These are phyloP conservation scores for Cheilosia vulpina DNA, from an alignment of 2,888 invertebrate genomes.

Conservation along the genomic window DNA sequence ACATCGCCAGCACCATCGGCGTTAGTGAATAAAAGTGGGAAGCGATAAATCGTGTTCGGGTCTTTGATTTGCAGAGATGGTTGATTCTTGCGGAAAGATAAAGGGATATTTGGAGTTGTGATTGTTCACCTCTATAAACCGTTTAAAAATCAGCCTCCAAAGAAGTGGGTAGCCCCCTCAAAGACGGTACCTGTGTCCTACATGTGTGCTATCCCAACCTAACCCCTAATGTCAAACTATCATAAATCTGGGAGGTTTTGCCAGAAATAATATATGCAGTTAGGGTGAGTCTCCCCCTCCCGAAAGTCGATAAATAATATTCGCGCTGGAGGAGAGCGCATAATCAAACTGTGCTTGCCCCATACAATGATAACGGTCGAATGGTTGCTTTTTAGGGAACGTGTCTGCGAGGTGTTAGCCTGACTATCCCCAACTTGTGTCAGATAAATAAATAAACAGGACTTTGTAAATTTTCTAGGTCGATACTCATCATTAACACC, in stretches of 20 bases:
- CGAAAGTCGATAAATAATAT: slow-evolving; percentile 57
- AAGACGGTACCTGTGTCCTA: too few species aligned
- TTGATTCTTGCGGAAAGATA: too few species aligned
- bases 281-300: slow-evolving; percentile 1
- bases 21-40: not conserved
- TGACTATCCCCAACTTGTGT: slow-evolving; percentile 32
- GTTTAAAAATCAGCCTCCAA: too few species aligned
- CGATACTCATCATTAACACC: slow-evolving; percentile 73
- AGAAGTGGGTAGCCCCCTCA: too few species aligned
- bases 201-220: not conserved
- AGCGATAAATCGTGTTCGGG: not conserved
- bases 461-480: slow-evolving; percentile 72
- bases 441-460: slow-evolving; percentile 68
- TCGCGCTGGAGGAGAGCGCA: slow-evolving; percentile 50
- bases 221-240: slow-evolving; percentile 11
- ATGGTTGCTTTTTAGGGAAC: not conserved
- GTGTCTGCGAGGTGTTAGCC: slow-evolving; percentile 49
- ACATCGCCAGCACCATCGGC: slow-evolving; percentile 38
- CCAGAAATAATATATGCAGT: not conserved
- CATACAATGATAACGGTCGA: slow-evolving; percentile 39
- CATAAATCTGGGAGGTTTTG: slow-evolving; percentile 16
- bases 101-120: too few species aligned
- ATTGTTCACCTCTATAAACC: too few species aligned
- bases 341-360: slow-evolving; percentile 58
- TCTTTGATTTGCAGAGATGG: too few species aligned